phyloP scores from a whole-genome alignment of 1,140 invertebrate species.

The Leptinotarsa undecemlineata region DNA sequence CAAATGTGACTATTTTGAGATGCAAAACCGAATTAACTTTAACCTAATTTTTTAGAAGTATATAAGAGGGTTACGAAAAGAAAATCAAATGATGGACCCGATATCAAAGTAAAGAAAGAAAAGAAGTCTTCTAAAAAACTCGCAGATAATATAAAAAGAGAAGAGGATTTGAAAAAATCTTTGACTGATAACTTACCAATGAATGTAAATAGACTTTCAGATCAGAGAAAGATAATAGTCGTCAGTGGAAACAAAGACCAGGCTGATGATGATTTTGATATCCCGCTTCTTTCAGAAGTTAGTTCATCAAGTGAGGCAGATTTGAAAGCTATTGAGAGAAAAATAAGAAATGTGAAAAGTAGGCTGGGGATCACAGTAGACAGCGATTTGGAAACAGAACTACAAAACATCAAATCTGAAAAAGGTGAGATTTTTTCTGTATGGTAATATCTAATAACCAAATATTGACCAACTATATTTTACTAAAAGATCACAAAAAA shows the following conservation, averaged over 20 bases:
- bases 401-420: slow-evolving; percentile 62
- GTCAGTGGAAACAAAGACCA: slow-evolving; percentile 50
- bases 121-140: slow-evolving; percentile 28
- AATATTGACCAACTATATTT: not conserved
- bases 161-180: slow-evolving; percentile 38
- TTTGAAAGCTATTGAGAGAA: slow-evolving; percentile 60
- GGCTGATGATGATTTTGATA: slow-evolving; percentile 55
- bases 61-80: slow-evolving; percentile 52
- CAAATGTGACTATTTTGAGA: too few relatives aligned
- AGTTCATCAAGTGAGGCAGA: slow-evolving; percentile 58
- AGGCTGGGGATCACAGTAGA: slow-evolving; percentile 60
- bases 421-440: slow-evolving; percentile 33
- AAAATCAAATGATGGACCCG: slow-evolving; percentile 41
- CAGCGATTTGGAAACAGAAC: slow-evolving; percentile 63
- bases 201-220: slow-evolving; percentile 45
- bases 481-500: not conserved
- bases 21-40: too few relatives aligned
- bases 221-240: slow-evolving; percentile 51
- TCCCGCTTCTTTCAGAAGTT: slow-evolving; percentile 57
- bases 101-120: slow-evolving; percentile 45
- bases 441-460: not conserved
- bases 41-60: slow-evolving; percentile 41
- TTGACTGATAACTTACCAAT: slow-evolving; percentile 53
- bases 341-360: slow-evolving; percentile 60
- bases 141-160: slow-evolving; percentile 10